Percentiles rank a stretch among this genome's conserved stretches.
phyloP scores from a whole-genome alignment of 2,113 vertebrate species.

The Aepyceros melampus region DNA sequence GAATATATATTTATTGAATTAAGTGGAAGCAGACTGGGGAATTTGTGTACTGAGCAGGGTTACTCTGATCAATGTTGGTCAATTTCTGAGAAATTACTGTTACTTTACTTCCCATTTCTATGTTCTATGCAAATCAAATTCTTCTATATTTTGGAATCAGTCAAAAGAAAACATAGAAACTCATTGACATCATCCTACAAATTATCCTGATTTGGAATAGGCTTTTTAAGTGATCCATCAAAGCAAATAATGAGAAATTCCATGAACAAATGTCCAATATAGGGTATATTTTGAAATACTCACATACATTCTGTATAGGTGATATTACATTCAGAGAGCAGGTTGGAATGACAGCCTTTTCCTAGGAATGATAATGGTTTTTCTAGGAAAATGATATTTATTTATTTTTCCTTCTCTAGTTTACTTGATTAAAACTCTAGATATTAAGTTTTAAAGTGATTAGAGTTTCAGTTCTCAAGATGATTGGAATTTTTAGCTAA shows the following conservation, averaged over 20 bases:
- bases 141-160: background rate
- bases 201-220: background rate
- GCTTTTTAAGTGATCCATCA: background rate
- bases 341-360: background rate
- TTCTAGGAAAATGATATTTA: background rate
- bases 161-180: background rate
- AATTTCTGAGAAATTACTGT: background rate
- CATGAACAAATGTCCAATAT: background rate
- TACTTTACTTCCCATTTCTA: background rate
- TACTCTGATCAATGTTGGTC: background rate
- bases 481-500: background rate
- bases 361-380: background rate
- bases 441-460: background rate
- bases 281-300: background rate
- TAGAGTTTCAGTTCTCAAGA: background rate
- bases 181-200: background rate
- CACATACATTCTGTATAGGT: background rate
- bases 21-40: background rate
- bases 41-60: background rate
- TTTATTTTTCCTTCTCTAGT: background rate
- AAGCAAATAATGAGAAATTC: background rate
- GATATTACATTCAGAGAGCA: background rate
- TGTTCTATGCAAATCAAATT: background rate
- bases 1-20: conserved; percentile 9
- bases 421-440: background rate